Percentiles rank a stretch among this genome's conserved stretches.
phyloP scores from a whole-genome alignment of 2,888 invertebrate genomes.

The Cosmia trapezina region DNA sequence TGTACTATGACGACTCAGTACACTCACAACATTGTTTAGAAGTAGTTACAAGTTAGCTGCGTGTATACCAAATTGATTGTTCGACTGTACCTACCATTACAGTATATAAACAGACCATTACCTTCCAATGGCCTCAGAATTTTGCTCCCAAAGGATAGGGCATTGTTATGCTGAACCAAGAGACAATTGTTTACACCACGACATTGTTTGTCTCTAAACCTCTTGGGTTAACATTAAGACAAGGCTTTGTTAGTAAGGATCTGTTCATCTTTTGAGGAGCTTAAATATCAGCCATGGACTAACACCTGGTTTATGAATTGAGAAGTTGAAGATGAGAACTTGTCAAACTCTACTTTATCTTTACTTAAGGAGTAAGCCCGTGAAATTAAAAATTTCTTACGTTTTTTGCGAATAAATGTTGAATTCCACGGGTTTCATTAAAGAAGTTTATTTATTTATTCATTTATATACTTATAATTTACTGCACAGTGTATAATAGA shows the following conservation, averaged over 20 bases:
- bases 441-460: too few species aligned
- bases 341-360: too few species aligned
- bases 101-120: conserved; percentile 8
- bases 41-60: too few species aligned
- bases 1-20: too few species aligned
- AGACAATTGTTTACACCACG: conserved; percentile 15
- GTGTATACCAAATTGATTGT: not conserved
- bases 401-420: too few species aligned
- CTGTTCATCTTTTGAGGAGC: conserved; percentile 7
- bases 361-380: too few species aligned
- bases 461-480: too few species aligned
- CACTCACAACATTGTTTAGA: not conserved
- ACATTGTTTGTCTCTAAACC: conserved; percentile 13
- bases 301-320: not conserved
- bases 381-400: too few species aligned
- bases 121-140: not conserved
- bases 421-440: too few species aligned
- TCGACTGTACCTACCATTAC: not conserved
- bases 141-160: not conserved
- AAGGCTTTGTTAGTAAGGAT: conserved; percentile 18
- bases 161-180: conserved; percentile 21
- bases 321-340: too few species aligned
- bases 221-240: conserved; percentile 1
- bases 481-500: too few species aligned
- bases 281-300: not conserved